Evolutionary conservation across 1,140 invertebrate genomes (phyloP), one percentile per base, ranked within the genome.

Genomic region (Spodoptera frugiperda): DNA sequence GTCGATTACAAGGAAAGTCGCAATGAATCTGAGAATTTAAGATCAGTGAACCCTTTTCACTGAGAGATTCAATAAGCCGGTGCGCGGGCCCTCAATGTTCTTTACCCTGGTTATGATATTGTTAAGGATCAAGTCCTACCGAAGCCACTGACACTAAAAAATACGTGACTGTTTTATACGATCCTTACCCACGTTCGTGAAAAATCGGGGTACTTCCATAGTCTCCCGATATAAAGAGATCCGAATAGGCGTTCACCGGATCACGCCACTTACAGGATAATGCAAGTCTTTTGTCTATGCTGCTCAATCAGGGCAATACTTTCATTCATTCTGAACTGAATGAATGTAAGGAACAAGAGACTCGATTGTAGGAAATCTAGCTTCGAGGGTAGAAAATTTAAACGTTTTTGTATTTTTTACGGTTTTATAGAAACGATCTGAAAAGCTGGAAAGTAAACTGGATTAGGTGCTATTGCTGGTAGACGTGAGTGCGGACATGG

Each of bases 51-150:
- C 83, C 85, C 83, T 85, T 88, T 87, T 89, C 83, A 86, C 74
- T 75, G 63, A 79, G 85, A 85, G 87, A 89, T 91, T 89, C 83
- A 90, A 90, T 90, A 90, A 89, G 77, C 76, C 78, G 81, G 59
- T 81, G 65, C 76, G 33, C 30, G 73, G 17, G 75, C 82, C 78
- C 77, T 77, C 53, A 71, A 83, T 82, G 80, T 76, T 82, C 75
- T 79, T 74, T 77, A 83, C 77, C 77, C 83, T 83, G 85, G 84
- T 84, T 87, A 84, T 87, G 83, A 87, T 84, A 87, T 82, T 85
- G 82, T 87, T 87, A 81, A 83, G 71, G 77, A 80, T 54, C 68
- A 78, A 67, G 79, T 63, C 80, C 78, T 76, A 75, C 55, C 78
- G 48, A 83, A 79, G 82, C 79, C 83, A 87, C 83, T 78, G 80